A percentile compares a stretch with the other conserved stretches of the same genome.
Conservation (phyloP, 2,113 vertebrate species). For the Sapajus apella region DNA sequence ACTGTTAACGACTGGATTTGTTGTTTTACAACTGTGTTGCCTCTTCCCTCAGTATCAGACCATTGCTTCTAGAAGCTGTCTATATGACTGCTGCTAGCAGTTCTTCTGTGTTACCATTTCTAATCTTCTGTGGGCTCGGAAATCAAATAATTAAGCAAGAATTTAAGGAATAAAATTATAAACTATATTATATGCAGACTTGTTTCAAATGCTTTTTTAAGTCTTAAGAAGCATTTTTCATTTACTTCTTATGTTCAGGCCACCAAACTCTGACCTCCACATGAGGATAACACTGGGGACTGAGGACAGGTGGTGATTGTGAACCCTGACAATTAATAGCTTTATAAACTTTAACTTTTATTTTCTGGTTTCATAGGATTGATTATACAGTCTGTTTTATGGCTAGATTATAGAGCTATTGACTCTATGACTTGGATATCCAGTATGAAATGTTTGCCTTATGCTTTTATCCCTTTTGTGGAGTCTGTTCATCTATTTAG, state of each 20-base stretch:
- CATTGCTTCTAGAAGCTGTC: conserved; percentile 27
- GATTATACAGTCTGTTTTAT: background rate
- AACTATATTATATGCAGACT: background rate
- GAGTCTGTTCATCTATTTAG: conserved; percentile 15
- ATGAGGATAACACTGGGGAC: background rate
- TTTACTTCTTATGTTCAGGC: background rate
- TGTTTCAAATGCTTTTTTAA: conserved; percentile 1
- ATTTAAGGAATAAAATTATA: conserved; percentile 38
- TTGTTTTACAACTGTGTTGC: conserved; percentile 37
- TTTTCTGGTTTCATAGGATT: background rate
- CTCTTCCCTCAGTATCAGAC: conserved; percentile 6
- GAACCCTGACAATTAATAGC: background rate
- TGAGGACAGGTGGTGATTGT: background rate
- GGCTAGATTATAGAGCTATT: background rate
- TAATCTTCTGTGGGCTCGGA: conserved; percentile 8
- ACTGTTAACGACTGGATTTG: background rate
- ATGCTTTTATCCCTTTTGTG: background rate
- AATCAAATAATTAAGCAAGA: conserved; percentile 32
- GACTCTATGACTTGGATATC: background rate
- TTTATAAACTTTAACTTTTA: background rate
- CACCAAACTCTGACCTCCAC: conserved; percentile 5
- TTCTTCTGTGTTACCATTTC: conserved; percentile 24
- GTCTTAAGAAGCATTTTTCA: conserved; percentile 46
- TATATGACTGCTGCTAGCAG: background rate
- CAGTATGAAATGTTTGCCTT: background rate